Conservation (phyloP, 2,888 invertebrate species). For the Zygogramma bicolorata region DNA sequence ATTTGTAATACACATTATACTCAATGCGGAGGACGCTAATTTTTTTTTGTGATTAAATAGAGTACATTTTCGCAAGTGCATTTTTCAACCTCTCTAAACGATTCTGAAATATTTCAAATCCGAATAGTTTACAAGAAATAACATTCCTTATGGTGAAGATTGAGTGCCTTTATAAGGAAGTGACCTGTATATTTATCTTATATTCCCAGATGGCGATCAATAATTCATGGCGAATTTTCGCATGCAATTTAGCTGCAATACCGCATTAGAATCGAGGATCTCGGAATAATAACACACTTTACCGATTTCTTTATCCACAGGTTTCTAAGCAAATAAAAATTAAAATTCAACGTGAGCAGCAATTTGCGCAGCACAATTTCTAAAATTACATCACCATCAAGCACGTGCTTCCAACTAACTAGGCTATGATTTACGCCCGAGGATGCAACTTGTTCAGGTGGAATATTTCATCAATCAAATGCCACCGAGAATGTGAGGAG, state of each 20-base stretch:
- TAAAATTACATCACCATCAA: slow-evolving; percentile 21
- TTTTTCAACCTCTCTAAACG: too few relatives aligned
- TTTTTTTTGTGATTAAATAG: too few relatives aligned
- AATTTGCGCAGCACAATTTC: slow-evolving; percentile 21
- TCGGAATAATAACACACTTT: slow-evolving; percentile 18
- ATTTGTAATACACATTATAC: too few relatives aligned
- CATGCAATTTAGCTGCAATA: not conserved
- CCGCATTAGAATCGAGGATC: not conserved
- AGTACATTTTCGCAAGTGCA: too few relatives aligned
- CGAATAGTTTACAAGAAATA: not conserved
- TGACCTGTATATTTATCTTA: not conserved
- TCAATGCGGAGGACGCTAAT: too few relatives aligned
- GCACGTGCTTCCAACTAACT: slow-evolving; percentile 10
- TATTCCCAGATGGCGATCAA: not conserved
- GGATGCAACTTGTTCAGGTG: not conserved
- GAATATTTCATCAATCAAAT: not conserved
- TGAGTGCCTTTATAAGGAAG: not conserved
- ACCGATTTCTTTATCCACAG: not conserved
- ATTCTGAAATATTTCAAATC: too few relatives aligned
- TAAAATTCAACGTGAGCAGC: slow-evolving; percentile 22
- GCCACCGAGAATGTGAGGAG: not conserved
- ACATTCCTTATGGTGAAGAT: not conserved
- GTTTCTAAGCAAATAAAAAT: slow-evolving; percentile 23
- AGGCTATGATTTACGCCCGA: slow-evolving; percentile 6
- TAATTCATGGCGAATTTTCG: not conserved